A percentile compares a stretch with the other conserved stretches of the same genome.
Conservation (phyloP, 1,140 invertebrate species). For the Apis dorsata region DNA sequence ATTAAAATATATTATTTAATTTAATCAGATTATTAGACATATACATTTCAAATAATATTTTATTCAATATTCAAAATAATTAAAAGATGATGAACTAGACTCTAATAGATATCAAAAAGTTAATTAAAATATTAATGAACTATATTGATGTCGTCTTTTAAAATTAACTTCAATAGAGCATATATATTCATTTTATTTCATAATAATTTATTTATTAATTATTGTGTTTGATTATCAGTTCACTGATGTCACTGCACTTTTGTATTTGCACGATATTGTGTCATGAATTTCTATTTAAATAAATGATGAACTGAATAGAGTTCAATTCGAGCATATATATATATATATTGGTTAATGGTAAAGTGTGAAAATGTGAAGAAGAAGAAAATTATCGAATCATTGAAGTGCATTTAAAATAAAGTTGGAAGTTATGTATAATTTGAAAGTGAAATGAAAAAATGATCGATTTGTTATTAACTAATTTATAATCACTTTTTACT, state of each 20-base stretch:
- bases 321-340: neutral
- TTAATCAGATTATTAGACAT: too few relatives aligned
- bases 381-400: neutral
- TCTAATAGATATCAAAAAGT: too few relatives aligned
- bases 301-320: neutral
- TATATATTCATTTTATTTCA: neutral
- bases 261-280: neutral
- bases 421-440: too few relatives aligned
- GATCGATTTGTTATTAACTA: too few relatives aligned
- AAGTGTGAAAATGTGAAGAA: neutral
- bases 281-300: neutral
- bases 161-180: neutral
- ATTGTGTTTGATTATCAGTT: neutral
- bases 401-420: constrained; percentile 1
- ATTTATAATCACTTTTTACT: too few relatives aligned
- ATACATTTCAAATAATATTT: too few relatives aligned
- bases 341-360: neutral
- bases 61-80: too few relatives aligned
- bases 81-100: neutral
- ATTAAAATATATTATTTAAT: too few relatives aligned
- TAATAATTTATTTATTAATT: neutral
- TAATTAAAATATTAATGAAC: neutral
- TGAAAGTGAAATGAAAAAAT: too few relatives aligned
- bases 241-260: neutral
- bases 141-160: neutral